Evolutionary conservation across 2,888 invertebrate genomes (phyloP), one percentile per base, ranked within the genome.

Genomic region (Sesia bembeciformis): DNA sequence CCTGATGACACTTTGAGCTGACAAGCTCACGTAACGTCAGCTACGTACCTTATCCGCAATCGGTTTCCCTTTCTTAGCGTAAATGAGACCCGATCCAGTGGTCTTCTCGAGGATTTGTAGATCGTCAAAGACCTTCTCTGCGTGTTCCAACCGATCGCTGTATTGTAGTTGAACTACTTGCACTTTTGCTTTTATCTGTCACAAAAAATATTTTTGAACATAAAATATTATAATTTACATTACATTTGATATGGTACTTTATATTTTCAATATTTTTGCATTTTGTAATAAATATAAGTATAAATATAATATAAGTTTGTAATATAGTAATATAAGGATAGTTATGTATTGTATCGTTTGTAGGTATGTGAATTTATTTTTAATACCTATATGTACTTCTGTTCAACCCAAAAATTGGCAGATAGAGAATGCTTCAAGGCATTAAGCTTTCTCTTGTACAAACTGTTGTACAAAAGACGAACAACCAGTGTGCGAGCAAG

Each of bases 61-160:
- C 3, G 86, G 86, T 66, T 88, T 89, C 53, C 90, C 90, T 59
- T 84, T 89, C 53, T 81, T 81, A 0, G 88, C 84, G 60, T 84
- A 89, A 53, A 87, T 87, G 3, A 90, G 74, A 2, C 88, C 88
- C 0, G 74, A 72, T 0, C 86, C 89, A 0, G 85, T 87, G 4
- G 60, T 75, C 53, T 74, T 72, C 60, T 88, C 88, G 3, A 81
- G 66, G 4, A 62, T 46, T 62, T 86, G 85, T 2, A 90, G 72
- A 4, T 62, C 76, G 3, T 79, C 71, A 56, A 89, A 88, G 59
- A 78, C 81, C 1, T 64, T 67, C 51, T 79, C 74, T 0, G 78
- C 83, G 6, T 78, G 67, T 39, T 73, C 67, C 49, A 79, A 60
- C 49, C 70, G 72, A 3, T 65, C 73, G 3, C 55, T 54, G 41